phyloP scores from a whole-genome alignment of 2,888 invertebrate species.

The Thalpophila matura region DNA sequence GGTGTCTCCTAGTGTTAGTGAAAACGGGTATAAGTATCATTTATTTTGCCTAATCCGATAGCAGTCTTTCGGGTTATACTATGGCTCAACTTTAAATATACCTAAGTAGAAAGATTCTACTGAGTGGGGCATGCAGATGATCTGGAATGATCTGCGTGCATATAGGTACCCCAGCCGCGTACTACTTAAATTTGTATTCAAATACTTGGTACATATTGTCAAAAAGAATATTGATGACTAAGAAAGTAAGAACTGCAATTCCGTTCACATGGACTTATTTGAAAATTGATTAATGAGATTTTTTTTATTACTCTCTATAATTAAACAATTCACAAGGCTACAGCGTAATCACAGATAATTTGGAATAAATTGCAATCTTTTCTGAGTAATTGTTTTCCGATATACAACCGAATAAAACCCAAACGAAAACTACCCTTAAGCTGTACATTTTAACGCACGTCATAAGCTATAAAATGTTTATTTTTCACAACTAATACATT shows the following conservation, averaged over 20 bases:
- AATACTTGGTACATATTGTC: neutral
- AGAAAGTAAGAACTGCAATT: constrained; percentile 17
- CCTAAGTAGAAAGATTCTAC: neutral
- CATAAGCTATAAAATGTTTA: constrained; percentile 56
- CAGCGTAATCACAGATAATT: constrained; percentile 28
- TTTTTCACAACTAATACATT: constrained; percentile 63
- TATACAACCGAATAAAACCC: constrained; percentile 39
- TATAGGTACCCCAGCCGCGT: neutral
- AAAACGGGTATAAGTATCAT: neutral
- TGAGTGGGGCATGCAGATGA: constrained; percentile 9
- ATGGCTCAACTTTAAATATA: constrained; percentile 38
- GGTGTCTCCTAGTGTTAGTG: too few species aligned
- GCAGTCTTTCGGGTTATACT: constrained; percentile 46
- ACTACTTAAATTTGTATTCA: neutral
- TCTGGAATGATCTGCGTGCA: neutral
- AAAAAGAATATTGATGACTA: neutral
- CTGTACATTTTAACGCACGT: constrained; percentile 49
- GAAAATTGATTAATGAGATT: neutral
- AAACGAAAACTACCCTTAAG: constrained; percentile 41
- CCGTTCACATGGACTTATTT: neutral
- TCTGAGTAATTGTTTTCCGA: constrained; percentile 22
- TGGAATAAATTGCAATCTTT: constrained; percentile 56
- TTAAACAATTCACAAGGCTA: constrained; percentile 22
- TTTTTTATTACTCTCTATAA: neutral
- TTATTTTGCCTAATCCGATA: constrained; percentile 31